These are phyloP conservation scores for Amyelois transitella DNA, from an alignment of 1,140 invertebrate species.

Conservation along the genomic window DNA sequence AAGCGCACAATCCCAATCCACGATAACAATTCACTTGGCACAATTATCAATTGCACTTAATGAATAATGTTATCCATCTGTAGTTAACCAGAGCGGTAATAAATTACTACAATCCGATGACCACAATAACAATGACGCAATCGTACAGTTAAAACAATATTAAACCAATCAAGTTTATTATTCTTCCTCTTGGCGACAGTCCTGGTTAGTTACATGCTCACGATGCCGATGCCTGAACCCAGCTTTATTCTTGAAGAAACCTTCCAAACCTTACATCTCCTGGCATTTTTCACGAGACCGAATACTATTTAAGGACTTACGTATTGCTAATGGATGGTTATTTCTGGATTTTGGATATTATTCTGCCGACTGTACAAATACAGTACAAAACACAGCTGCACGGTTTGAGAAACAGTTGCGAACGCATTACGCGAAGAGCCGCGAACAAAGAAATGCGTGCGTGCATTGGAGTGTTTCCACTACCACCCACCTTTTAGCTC, in stretches of 20 bases:
- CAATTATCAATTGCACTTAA: neutral
- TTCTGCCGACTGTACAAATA: neutral
- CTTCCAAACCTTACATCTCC: too few relatives aligned
- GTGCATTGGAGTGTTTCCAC: neutral
- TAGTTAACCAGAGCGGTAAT: neutral
- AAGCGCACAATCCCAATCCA: neutral
- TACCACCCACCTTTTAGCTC: too few relatives aligned
- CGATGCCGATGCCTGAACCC: too few relatives aligned
- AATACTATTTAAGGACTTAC: too few relatives aligned
- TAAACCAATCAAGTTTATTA: neutral
- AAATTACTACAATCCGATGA: neutral
- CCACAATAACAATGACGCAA: neutral
- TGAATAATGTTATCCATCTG: neutral
- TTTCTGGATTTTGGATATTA: too few relatives aligned
- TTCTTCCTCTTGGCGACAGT: too few relatives aligned
- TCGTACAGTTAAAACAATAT: neutral
- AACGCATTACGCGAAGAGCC: slow-evolving; percentile 4
- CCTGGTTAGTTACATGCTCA: too few relatives aligned
- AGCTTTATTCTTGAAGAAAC: too few relatives aligned
- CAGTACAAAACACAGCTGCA: neutral
- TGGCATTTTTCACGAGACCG: too few relatives aligned
- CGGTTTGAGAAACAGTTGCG: neutral
- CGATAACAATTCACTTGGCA: neutral
- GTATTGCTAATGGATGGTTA: too few relatives aligned
- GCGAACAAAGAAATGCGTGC: slow-evolving; percentile 35